Base-by-base conservation (phyloP, 2,113 vertebrate species). In the Emberiza fucata region DNA sequence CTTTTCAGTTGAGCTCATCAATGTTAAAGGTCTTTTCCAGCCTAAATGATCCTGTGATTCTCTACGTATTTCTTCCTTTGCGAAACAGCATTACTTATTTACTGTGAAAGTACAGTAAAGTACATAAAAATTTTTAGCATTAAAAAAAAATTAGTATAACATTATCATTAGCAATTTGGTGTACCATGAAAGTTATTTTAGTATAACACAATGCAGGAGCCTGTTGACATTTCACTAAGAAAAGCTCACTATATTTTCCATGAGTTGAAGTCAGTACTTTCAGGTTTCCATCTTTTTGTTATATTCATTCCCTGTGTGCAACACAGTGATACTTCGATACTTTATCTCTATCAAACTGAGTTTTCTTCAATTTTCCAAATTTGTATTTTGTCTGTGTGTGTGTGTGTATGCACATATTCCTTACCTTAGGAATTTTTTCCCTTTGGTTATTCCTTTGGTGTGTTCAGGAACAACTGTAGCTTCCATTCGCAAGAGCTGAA, bases 401-500 rank as follows among this genome's bases (percentile, higher is more conserved):
- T 51, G 7, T 37, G 5, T 17, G 20, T 24, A 8, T 3, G 14
- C 20, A 47, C 28, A 25, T 59, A 27, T 27, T 71, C 48, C 83
- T 94, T 95, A 94, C 79, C 81, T 96, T 39, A 65, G 71, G 11
- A 40, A 66, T 27, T 16, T 21, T 75, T 37, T 48, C 61, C 28
- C 50, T 81, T 71, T 40, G 28, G 44, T 60, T 75, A 50, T 40
- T 71, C 63, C 48, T 81, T 85, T 59, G 66, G 75, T 61, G 25
- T 42, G 24, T 78, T 77, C 95, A 94, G 91, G 61, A 88, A 87
- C 60, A 84, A 97, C 60, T 2, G 5, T 56, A 92, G 97, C 72
- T 87, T 96, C 96, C 93, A 89, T 72, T 97, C 12, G 2, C 70
- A 92, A 88, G 95, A 90, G 86, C 77, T 61, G 91, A 95, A 81